phyloP scores from a whole-genome alignment of 92 coral and sea anemone species.

The Paragorgia papillata region DNA sequence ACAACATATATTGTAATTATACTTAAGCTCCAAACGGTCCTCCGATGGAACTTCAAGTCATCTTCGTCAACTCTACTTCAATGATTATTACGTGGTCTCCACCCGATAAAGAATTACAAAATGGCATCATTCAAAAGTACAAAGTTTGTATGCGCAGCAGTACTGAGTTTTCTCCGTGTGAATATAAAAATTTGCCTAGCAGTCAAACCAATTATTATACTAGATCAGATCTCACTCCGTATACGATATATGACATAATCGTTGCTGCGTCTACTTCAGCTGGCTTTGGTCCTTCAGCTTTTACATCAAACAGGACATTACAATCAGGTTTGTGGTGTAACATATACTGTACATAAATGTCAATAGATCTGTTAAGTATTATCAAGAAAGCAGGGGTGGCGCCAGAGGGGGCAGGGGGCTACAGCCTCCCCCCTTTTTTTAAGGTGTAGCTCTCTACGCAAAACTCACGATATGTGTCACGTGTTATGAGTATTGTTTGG shows the following conservation, averaged over 20 bases:
- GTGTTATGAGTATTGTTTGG: not conserved
- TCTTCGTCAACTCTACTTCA: constrained; percentile 26
- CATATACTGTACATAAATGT: not conserved
- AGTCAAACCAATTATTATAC: constrained; percentile 24
- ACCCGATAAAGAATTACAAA: constrained; percentile 20
- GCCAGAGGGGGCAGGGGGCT: too few relatives aligned
- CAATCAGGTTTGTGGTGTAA: constrained; percentile 7
- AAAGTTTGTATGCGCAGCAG: constrained; percentile 17
- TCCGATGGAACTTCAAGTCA: constrained; percentile 28
- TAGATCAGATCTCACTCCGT: constrained; percentile 4
- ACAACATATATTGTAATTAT: too few relatives aligned
- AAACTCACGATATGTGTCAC: too few relatives aligned
- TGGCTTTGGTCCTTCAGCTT: constrained; percentile 27
- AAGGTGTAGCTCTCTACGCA: too few relatives aligned
- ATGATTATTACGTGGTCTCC: constrained; percentile 17
- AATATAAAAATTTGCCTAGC: not conserved
- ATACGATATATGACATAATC: constrained; percentile 21
- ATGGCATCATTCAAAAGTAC: constrained; percentile 31
- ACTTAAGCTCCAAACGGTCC: constrained; percentile 37
- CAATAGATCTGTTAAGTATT: too few relatives aligned
- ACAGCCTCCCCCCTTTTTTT: too few relatives aligned
- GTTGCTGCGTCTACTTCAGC: constrained; percentile 29
- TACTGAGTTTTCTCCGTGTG: not conserved
- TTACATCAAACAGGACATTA: constrained; percentile 10
- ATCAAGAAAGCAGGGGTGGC: too few relatives aligned